Base-by-base conservation (phyloP, 2,888 invertebrate species). In the Rhabditophanes sp. region DNA sequence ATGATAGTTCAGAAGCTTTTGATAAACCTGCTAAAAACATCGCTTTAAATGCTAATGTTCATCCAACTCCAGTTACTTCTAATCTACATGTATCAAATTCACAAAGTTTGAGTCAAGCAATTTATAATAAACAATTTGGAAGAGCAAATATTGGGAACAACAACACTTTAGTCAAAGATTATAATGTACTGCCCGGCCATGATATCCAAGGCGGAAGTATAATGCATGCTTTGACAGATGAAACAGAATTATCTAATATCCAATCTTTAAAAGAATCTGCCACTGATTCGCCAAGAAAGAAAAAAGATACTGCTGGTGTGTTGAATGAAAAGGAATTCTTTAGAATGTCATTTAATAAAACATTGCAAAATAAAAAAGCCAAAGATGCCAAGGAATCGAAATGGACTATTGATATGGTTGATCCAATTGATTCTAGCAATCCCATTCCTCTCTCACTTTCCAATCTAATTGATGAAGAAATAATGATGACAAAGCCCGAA, bases 341-440 rank as follows among this genome's bases (percentile, higher is more conserved):
- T 11, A 42, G 59, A 17, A 53, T 59, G 56, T 55, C 55, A 5
- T 59, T 59, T 42, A 59, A 59, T 37, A 42, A 52, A 26, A 45
- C 25, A 32, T 46, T 57, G 8, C 36, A 43, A 22, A 3, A 12
- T n/a, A 27, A 25, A 5, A 21, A 36, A 12, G 30, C 33, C 33
- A 34, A 25, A 16, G 22, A 25, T 33, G 20, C 16, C 18, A 37
- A 35, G 25, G 37, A 21, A 8, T 12, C 17, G 16, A 16, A 35
- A 12, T 4, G 12, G 28, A 9, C 28, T 18, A 14, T 17, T 8
- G 18, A 14, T 9, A 24, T 23, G n/a, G 30, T 23, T 30, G 23
- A 22, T 30, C 19, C 30, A 3, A 9, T 19, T 5, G n/a, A n/a
- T n/a, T n/a, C n/a, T n/a, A n/a, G n/a, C n/a, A n/a, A n/a, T n/a